Base-by-base conservation (phyloP, 2,888 invertebrate species). In the Nomada flava region DNA sequence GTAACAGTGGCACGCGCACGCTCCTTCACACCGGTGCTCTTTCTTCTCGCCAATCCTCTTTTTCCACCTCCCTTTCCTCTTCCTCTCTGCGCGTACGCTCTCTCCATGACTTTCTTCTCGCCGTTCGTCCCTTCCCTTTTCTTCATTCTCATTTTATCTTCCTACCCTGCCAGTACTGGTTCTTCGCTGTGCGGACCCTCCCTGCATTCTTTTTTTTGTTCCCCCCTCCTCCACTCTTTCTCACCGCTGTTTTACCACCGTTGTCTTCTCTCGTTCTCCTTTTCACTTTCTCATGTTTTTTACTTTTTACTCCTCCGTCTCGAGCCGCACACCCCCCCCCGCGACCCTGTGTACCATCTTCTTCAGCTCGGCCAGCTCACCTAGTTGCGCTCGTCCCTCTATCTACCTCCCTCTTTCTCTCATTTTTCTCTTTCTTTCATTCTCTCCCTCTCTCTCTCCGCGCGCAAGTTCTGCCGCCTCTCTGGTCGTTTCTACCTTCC, bases 1-100 rank as follows among this genome's bases (percentile, higher is more conserved):
- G 79, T 87, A 89, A 89, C 86, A 86, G 89, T 87, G 88, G 89
- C 88, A 91, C 90, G 90, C 89, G 90, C 87, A 87, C 90, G 87
- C 89, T 88, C 88, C 81, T 88, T 83, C 83, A 69, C 85, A 83
- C 86, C 79, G 82, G 76, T 62, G 65, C 76, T 82, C 81, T 84
- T 71, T 82, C 81, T 76, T 75, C 67, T 70, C 68, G 42, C 64
- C 65, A 47, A n/a, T 72, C 68, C 55, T 73, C 13, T 74, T 47
- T 53, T 72, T 57, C 62, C 44, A 59, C 62, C 71, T 50, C 64
- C 69, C 65, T 62, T 65, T 62, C 23, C 71, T 64, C 44, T 76
- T 55, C 67, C 50, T 57, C 70, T 57, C 50, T 29, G 1, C 7
- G 36, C 55, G 18, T 36, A 42, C 47, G 36, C 59, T 70, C 82